Percentiles rank a stretch among this genome's conserved stretches.
phyloP scores from a whole-genome alignment of 2,113 vertebrate genomes.

The Halcyon malimbica region DNA sequence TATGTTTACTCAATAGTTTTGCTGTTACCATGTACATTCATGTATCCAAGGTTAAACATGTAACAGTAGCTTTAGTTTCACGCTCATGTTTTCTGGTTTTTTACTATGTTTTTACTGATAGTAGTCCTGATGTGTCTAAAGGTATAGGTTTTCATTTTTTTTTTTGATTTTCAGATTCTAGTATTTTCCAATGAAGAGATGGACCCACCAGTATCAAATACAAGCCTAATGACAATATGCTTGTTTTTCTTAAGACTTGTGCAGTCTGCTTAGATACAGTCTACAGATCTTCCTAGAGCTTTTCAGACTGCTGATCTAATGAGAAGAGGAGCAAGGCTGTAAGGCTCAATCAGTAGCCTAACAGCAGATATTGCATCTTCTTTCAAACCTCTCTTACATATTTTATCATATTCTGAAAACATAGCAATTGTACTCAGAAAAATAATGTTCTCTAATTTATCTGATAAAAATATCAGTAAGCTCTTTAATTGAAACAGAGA shows the following conservation, averaged over 20 bases:
- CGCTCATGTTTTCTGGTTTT: neutral
- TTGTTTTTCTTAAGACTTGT: slow-evolving; percentile 19
- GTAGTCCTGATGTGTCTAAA: neutral
- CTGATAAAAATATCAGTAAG: neutral
- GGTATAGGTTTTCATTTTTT: neutral
- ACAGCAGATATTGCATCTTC: neutral
- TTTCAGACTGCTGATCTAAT: slow-evolving; percentile 12
- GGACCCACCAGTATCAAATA: neutral
- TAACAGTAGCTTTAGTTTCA: neutral
- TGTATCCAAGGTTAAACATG: neutral
- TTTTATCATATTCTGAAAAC: neutral
- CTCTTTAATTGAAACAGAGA: neutral
- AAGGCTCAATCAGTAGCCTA: neutral
- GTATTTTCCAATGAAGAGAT: slow-evolving; percentile 24
- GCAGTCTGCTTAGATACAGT: slow-evolving; percentile 9
- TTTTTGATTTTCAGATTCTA: slow-evolving; percentile 17
- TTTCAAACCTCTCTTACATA: neutral
- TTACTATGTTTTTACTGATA: neutral
- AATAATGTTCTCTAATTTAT: neutral
- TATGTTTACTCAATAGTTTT: neutral
- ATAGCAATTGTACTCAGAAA: neutral
- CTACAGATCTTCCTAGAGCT: neutral
- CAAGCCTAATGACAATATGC: slow-evolving; percentile 7
- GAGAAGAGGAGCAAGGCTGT: slow-evolving; percentile 9
- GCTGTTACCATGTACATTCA: neutral